phyloP scores from a whole-genome alignment of 2,888 invertebrate species.

The Tigriopus californicus region DNA sequence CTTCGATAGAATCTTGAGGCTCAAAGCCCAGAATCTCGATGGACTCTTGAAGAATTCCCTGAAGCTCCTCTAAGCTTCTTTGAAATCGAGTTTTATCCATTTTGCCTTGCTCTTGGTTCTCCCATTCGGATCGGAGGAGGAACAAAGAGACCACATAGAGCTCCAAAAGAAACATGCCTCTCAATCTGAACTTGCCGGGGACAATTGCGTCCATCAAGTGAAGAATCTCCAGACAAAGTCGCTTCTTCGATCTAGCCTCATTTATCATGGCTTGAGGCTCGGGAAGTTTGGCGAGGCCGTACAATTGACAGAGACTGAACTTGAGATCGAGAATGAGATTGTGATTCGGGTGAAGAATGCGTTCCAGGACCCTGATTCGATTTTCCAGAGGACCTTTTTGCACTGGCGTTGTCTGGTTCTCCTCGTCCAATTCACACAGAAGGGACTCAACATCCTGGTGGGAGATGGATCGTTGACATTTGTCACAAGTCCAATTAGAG shows the following conservation, averaged over 20 bases:
- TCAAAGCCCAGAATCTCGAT: neutral
- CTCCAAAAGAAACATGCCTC: neutral
- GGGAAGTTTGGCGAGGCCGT: too few relatives aligned
- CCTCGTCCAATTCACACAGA: neutral
- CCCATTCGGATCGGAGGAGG: neutral
- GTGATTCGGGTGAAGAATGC: conserved; percentile 4
- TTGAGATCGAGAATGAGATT: conserved; percentile 7
- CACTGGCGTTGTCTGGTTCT: neutral
- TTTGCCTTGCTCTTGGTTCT: neutral
- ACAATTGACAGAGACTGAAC: neutral
- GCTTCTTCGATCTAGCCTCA: neutral
- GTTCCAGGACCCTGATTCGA: neutral
- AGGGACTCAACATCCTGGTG: neutral
- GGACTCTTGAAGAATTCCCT: neutral
- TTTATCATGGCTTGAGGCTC: neutral
- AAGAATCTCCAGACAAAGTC: neutral
- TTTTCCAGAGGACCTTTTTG: neutral
- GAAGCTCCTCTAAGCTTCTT: neutral
- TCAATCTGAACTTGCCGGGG: neutral
- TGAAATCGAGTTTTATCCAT: neutral
- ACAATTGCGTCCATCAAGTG: neutral
- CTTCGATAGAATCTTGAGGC: neutral
- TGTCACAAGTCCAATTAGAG: neutral
- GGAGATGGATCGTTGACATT: neutral
- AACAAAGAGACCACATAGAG: neutral